A percentile compares a stretch with the other conserved stretches of the same genome.
Evolutionary conservation across 2,797 vertebrate genomes (phyloP).

Genomic region (Eulemur albifrons): DNA sequence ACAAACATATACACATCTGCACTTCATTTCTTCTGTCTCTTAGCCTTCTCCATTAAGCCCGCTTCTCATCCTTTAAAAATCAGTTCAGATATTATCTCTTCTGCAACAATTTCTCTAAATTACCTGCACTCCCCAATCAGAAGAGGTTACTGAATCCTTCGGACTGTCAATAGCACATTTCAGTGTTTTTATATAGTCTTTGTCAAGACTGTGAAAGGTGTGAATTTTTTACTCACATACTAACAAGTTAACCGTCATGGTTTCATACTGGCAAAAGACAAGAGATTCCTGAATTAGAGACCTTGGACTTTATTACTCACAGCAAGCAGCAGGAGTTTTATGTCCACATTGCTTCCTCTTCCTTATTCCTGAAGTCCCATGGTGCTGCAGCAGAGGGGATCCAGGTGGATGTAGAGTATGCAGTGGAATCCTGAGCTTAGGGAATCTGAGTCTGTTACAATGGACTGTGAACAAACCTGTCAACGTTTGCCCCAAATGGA

Average conservation of each 20-base stretch:
- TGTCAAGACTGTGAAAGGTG: not conserved
- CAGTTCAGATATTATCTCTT: not conserved
- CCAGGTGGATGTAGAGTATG: not conserved
- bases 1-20: not conserved
- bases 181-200: not conserved
- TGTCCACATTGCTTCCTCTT: not conserved
- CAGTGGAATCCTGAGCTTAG: not conserved
- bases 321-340: not conserved
- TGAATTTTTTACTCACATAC: not conserved
- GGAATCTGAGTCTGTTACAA: not conserved
- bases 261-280: not conserved
- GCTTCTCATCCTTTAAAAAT: not conserved
- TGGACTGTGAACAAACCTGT: not conserved
- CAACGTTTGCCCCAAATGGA: not conserved
- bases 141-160: not conserved
- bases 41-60: not conserved
- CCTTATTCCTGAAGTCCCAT: not conserved
- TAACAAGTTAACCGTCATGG: not conserved
- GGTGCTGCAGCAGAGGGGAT: not conserved
- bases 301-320: not conserved
- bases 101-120: not conserved
- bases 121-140: not conserved
- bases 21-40: not conserved
- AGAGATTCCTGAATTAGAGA: not conserved
- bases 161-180: not conserved